These are phyloP conservation scores for Drosophila trapezifrons DNA, from an alignment of 1,140 invertebrate genomes.

Conservation along the genomic window DNA sequence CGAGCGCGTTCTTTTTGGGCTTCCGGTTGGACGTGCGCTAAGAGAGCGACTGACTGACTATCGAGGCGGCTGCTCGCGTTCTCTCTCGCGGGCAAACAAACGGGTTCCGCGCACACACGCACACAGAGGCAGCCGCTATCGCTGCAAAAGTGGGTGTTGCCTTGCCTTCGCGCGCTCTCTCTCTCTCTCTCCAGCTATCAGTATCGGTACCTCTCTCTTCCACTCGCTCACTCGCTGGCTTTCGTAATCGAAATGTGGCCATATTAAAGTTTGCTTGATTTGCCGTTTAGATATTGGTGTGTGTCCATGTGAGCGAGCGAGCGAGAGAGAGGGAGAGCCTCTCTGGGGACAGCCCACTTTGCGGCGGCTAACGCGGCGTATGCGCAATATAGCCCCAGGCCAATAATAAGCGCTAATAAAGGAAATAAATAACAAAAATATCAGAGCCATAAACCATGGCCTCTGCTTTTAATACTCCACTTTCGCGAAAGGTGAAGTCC, in stretches of 20 bases:
- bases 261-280: slow-evolving; percentile 81
- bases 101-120: slow-evolving; percentile 56
- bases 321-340: slow-evolving; percentile 7
- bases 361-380: slow-evolving; percentile 62
- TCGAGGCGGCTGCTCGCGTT: slow-evolving; percentile 26
- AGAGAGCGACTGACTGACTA: slow-evolving; percentile 60
- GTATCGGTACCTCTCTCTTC: slow-evolving; percentile 3
- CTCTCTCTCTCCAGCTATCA: slow-evolving; percentile 10
- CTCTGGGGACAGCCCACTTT: slow-evolving; percentile 77
- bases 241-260: slow-evolving; percentile 74
- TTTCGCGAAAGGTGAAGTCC: slow-evolving; percentile 26
- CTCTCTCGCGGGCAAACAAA: slow-evolving; percentile 71
- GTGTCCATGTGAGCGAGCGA: slow-evolving; percentile 8
- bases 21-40: slow-evolving; percentile 75
- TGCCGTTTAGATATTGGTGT: slow-evolving; percentile 73
- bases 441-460: slow-evolving; percentile 37
- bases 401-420: slow-evolving; percentile 41
- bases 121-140: slow-evolving; percentile 28
- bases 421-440: slow-evolving; percentile 31
- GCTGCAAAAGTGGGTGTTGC: slow-evolving; percentile 73
- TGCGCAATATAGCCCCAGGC: slow-evolving; percentile 62
- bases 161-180: slow-evolving; percentile 35
- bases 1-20: slow-evolving; percentile 59
- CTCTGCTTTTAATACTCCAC: slow-evolving; percentile 40
- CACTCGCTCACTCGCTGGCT: slow-evolving; percentile 24